These are phyloP conservation scores for Hyla sarda DNA, from an alignment of 2,113 vertebrate species.

Conservation along the genomic window DNA sequence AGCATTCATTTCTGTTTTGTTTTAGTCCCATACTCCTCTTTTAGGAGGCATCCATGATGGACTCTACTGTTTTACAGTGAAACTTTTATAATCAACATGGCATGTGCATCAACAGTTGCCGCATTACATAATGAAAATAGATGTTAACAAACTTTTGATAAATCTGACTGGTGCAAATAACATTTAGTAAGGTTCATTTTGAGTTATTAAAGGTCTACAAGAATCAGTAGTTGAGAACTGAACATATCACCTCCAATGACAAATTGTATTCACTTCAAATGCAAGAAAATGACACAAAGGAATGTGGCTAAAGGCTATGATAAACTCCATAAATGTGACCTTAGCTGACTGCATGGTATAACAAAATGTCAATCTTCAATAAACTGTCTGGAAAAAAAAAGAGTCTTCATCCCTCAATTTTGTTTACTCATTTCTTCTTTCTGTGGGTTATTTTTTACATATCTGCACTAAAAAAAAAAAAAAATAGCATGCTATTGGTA, in stretches of 20 bases:
- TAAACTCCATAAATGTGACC: slow-evolving; percentile 23
- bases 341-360: slow-evolving; percentile 20
- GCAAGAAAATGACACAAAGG: slow-evolving; percentile 29
- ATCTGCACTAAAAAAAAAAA: no score
- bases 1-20: not conserved
- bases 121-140: not conserved
- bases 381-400: slow-evolving; percentile 6
- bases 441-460: not conserved
- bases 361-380: not conserved
- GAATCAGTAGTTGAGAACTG: slow-evolving; percentile 18
- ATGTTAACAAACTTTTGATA: not conserved
- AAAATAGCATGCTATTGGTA: no score
- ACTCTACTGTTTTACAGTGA: no score
- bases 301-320: slow-evolving; percentile 23
- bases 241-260: slow-evolving; percentile 36
- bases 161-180: not conserved
- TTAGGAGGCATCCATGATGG: not conserved
- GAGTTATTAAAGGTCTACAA: not conserved
- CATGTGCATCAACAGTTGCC: not conserved
- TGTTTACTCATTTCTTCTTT: not conserved
- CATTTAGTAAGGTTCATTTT: not conserved
- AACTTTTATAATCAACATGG: not conserved
- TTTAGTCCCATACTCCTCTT: no score
- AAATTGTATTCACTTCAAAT: slow-evolving; percentile 43
- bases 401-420: not conserved